Base-by-base conservation (phyloP, 2,113 vertebrate species). In the Centrocercus urophasianus region DNA sequence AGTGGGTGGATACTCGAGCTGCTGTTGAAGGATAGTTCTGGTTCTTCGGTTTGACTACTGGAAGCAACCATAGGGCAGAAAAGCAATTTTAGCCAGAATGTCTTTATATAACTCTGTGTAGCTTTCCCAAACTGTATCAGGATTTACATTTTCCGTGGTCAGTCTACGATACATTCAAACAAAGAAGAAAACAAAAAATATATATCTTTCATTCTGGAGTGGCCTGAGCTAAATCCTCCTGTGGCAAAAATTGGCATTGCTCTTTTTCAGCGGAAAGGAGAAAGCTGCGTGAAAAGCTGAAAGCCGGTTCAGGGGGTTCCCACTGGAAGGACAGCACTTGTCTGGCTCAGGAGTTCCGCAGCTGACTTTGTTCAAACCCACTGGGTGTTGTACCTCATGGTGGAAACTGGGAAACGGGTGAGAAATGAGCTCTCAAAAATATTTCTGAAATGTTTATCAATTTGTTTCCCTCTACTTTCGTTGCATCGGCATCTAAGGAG, bases 1-100 rank as follows among this genome's bases (percentile, higher is more conserved):
- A 77, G 85, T 97, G 96, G 93, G 95, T 95, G 94, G 88, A 86
- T 96, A 96, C 87, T 93, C 96, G 96, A 91, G 94, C 89, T 95
- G 94, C 96, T 94, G 91, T 88, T 96, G 97, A 96, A 96, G 91
- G 84, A 85, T 85, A 36, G 75, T 43, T 91, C 93, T 77, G 80
- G 74, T 87, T 83, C 81, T 83, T 79, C 50, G 30, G 40, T 90
- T 93, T 87, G 84, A 63, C 64, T 60, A 20, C 40, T 20, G 16
- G 64, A 48, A 83, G 60, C 12, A 89, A 25, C 63, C 52, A 32
- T 69, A 47, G 66, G 64, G 15, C 65, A 66, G 61, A 79, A 66
- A 66, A 21, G 47, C 48, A 82, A 48, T 59, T 38, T 48, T 22
- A 16, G 22, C 25, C 21, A 65, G 34, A 63, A 43, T 74, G 65